Conservation (phyloP, 1,140 invertebrate species). For the Dendrolimus punctatus region DNA sequence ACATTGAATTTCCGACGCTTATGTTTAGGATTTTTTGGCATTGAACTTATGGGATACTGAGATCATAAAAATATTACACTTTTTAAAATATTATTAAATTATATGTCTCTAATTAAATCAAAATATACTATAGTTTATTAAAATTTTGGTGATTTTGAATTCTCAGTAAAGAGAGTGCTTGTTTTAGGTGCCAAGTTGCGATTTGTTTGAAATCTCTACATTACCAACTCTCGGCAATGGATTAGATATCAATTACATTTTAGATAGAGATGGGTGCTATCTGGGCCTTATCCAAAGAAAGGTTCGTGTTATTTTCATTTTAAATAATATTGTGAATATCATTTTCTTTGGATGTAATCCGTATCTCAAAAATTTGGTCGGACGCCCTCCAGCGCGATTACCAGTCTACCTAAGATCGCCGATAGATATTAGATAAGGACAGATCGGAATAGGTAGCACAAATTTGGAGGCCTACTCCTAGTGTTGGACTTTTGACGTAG, state of each 20-base stretch:
- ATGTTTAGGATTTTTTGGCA: too few relatives aligned
- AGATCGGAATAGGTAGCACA: too few relatives aligned
- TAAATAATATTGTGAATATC: not conserved
- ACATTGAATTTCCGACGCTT: too few relatives aligned
- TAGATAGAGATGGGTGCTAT: constrained; percentile 78
- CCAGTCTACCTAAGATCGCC: too few relatives aligned
- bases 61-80: too few relatives aligned
- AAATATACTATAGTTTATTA: not conserved
- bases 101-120: constrained; percentile 1
- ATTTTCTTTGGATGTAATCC: not conserved
- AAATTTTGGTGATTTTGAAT: constrained; percentile 1
- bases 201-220: constrained; percentile 77
- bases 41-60: too few relatives aligned
- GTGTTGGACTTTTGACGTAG: too few relatives aligned
- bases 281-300: constrained; percentile 81
- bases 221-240: constrained; percentile 72
- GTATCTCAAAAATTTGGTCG: too few relatives aligned
- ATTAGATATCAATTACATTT: constrained; percentile 57
- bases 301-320: constrained; percentile 32
- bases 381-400: too few relatives aligned
- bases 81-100: too few relatives aligned
- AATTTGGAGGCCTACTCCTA: too few relatives aligned
- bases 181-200: constrained; percentile 77
- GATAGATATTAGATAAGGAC: too few relatives aligned
- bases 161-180: constrained; percentile 2